Evolutionary conservation across 2,888 invertebrate genomes (phyloP), one percentile per base, ranked within the genome.

Genomic region (Eupithecia pulchellata): DNA sequence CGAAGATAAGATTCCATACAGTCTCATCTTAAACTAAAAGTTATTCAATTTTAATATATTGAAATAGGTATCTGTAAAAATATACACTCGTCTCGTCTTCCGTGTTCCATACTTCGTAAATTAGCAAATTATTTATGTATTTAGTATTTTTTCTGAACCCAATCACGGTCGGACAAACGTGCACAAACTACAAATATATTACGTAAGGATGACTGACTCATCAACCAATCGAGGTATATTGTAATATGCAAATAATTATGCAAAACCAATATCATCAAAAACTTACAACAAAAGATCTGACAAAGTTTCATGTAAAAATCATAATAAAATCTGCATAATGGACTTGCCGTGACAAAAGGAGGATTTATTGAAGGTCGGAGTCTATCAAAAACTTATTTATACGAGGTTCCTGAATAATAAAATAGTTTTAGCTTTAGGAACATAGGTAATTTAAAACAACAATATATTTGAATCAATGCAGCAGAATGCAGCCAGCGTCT

Each of bases 321-420:
- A 58, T 75, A 71, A 69, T 77, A 63, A 72, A 57, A 78, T 78
- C 72, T 76, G 42, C 74, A 74, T 78, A 78, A 76, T 75, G 39
- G 71, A 64, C 32, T 68, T 39, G 52, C 30, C 64, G 64, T 73
- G 73, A 63, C 64, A 65, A 36, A 72, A 74, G 30, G 57, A 74
- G 71, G 72, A 77, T 68, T 73, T 75, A 36, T 6, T 58, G 29
- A 72, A 65, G 68, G 65, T 65, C 14, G 34, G 3, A 27, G 57
- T 27, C 64, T 6, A 42, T 29, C 30, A 36, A 65, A 11, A 39
- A 25, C 30, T 57, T 36, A 52, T 64, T 52, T 62, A 52, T 1
- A 63, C 55, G 17, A 32, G 42, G 57, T 39, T 66, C 52, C 67
- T 20, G 47, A 27, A 65, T 34, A 57, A 30, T 72, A 32, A 27